Percentiles rank a stretch among this genome's conserved stretches.
phyloP scores from a whole-genome alignment of 92 coral and sea anemone species.

The Palythoa caribaeorum region DNA sequence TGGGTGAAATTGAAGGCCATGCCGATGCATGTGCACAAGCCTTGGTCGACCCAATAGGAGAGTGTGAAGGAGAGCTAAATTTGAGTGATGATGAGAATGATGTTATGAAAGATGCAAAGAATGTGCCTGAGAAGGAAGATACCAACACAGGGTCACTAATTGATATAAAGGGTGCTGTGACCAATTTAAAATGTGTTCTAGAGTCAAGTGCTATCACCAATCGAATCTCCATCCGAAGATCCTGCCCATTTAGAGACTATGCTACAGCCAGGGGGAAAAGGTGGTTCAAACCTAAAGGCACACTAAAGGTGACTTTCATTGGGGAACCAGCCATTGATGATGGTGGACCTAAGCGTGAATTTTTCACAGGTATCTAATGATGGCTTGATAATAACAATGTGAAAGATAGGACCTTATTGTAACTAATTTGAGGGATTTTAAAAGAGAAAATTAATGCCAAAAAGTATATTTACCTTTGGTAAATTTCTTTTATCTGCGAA shows the following conservation, averaged over 20 bases:
- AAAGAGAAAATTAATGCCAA: conserved; percentile 4
- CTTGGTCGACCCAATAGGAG: conserved; percentile 40
- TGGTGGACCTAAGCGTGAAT: conserved; percentile 17
- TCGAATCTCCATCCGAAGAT: conserved; percentile 28
- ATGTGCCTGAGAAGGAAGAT: conserved; percentile 28
- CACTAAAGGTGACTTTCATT: conserved; percentile 1
- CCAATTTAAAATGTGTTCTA: conserved; percentile 13
- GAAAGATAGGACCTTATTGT: conserved; percentile 10
- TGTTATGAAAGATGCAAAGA: conserved; percentile 1
- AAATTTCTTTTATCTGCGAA: background rate
- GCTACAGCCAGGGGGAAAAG: conserved; percentile 21
- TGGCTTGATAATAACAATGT: conserved; percentile 11
- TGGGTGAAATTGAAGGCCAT: conserved; percentile 42
- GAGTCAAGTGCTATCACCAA: conserved; percentile 1
- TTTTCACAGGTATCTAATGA: conserved; percentile 9
- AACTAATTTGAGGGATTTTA: conserved; percentile 2
- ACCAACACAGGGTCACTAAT: conserved; percentile 16
- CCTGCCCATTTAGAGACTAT: conserved; percentile 16
- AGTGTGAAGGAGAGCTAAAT: background rate
- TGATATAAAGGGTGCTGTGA: conserved; percentile 11
- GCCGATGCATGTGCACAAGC: conserved; percentile 46
- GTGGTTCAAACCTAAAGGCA: conserved; percentile 16
- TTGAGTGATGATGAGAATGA: conserved; percentile 26
- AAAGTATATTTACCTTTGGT: conserved; percentile 8
- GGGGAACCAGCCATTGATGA: conserved; percentile 17